Conservation (phyloP, 2,888 invertebrate genomes). For the Frankliniella intonsa region DNA sequence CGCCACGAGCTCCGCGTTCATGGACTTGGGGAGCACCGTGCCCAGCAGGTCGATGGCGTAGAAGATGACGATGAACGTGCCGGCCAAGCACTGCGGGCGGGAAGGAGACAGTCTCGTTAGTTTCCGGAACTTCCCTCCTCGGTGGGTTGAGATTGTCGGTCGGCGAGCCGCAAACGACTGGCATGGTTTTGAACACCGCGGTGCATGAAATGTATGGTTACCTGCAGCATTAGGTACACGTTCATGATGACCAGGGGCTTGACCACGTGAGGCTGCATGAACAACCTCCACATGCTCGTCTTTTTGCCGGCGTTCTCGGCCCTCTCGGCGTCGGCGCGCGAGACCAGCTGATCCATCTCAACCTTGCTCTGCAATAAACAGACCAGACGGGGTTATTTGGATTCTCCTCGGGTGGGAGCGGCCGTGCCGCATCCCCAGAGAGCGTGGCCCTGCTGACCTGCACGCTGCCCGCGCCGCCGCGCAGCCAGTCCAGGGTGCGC, state of each 20-base stretch:
- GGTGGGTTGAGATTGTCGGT: too few species aligned
- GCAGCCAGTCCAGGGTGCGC: conserved; percentile 56
- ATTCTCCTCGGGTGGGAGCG: not conserved
- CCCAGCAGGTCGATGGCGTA: not conserved
- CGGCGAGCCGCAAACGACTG: too few species aligned
- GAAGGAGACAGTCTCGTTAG: not conserved
- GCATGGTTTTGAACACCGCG: too few species aligned
- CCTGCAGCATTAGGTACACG: not conserved
- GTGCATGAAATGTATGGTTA: not conserved
- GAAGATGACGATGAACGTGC: conserved; percentile 11
- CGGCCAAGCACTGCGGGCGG: not conserved
- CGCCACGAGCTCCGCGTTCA: not conserved
- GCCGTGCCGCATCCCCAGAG: not conserved
- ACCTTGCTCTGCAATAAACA: not conserved
- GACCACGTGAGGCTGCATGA: conserved; percentile 9
- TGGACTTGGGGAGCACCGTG: not conserved
- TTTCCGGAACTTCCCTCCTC: too few species aligned
- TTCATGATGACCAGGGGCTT: conserved; percentile 21
- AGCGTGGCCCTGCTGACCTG: not conserved
- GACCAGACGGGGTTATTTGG: not conserved
- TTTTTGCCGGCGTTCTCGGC: conserved; percentile 15
- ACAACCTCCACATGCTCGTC: not conserved
- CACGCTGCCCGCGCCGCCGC: conserved; percentile 48
- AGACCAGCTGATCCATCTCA: conserved; percentile 18
- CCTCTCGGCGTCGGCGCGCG: conserved; percentile 7